Evolutionary conservation across 35 echinoderm and acorn worm species (phyloP).

Genomic region (Diadema setosum): DNA sequence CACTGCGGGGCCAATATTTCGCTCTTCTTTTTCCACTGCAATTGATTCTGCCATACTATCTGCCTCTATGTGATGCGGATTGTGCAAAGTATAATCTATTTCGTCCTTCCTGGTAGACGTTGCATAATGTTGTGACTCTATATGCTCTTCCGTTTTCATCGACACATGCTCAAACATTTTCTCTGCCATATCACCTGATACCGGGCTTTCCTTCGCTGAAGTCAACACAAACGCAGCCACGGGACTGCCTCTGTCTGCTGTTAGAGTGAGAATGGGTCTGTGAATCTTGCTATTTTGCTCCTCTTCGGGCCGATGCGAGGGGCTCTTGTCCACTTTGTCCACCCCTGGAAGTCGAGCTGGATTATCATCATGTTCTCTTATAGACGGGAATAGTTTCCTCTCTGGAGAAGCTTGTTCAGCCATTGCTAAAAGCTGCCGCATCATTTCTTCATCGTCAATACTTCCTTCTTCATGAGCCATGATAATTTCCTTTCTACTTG

Average conservation of each 20-base stretch:
- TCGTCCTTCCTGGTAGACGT: neutral
- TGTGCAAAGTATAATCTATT: neutral
- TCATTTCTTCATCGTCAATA: conserved; percentile 79
- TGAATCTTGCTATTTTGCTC: neutral
- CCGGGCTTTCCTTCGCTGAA: neutral
- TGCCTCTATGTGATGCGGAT: neutral
- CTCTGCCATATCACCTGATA: too few relatives aligned
- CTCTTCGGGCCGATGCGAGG: too few relatives aligned
- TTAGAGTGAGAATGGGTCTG: neutral
- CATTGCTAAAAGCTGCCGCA: conserved; percentile 84
- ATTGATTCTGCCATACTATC: neutral
- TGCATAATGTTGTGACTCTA: too few relatives aligned
- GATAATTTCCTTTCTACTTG: neutral
- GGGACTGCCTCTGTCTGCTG: neutral
- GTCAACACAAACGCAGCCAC: neutral
- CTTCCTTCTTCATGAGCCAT: neutral
- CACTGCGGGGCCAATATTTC: neutral
- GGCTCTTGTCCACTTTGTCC: too few relatives aligned
- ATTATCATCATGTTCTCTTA: too few relatives aligned
- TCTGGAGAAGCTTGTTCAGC: too few relatives aligned
- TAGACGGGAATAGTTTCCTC: too few relatives aligned
- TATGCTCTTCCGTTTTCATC: too few relatives aligned
- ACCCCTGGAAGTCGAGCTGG: too few relatives aligned
- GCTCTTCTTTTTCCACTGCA: neutral
- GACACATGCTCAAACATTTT: too few relatives aligned